A percentile compares a stretch with the other conserved stretches of the same genome.
Conservation (phyloP, 2,888 invertebrate genomes). For the Ethmia dodecea region DNA sequence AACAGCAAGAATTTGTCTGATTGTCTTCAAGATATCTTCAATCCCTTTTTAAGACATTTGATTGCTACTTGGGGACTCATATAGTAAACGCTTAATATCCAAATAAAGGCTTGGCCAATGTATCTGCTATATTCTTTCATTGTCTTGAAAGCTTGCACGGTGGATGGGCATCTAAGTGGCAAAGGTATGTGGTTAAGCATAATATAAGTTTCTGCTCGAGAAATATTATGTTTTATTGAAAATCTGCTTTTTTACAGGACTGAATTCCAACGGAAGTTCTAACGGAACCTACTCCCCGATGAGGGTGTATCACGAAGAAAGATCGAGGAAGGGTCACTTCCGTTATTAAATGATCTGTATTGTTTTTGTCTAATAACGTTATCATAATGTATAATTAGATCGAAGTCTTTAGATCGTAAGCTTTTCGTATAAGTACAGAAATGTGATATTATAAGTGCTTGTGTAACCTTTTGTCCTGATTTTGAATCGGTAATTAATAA, state of each 20-base stretch:
- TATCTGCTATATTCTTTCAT: conserved; percentile 14
- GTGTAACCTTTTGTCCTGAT: conserved; percentile 33
- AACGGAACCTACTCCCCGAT: conserved; percentile 88
- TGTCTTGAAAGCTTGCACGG: conserved; percentile 62
- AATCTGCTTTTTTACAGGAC: conserved; percentile 70
- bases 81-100: no score
- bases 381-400: conserved; percentile 6
- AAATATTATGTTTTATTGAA: no score
- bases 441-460: conserved; percentile 62
- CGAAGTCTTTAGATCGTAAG: conserved; percentile 18
- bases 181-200: conserved; percentile 66
- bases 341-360: conserved; percentile 78
- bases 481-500: conserved; percentile 29
- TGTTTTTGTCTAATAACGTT: conserved; percentile 1
- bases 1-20: no score
- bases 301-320: conserved; percentile 88
- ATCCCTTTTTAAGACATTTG: no score
- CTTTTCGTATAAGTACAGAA: conserved; percentile 35
- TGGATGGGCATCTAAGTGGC: conserved; percentile 67
- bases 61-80: no score
- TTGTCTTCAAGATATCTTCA: no score
- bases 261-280: conserved; percentile 77
- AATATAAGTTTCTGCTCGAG: no score
- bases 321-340: conserved; percentile 89
- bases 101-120: no score